Evolutionary conservation across 2,888 invertebrate genomes (phyloP).

Genomic region (Epistrophe eligans): DNA sequence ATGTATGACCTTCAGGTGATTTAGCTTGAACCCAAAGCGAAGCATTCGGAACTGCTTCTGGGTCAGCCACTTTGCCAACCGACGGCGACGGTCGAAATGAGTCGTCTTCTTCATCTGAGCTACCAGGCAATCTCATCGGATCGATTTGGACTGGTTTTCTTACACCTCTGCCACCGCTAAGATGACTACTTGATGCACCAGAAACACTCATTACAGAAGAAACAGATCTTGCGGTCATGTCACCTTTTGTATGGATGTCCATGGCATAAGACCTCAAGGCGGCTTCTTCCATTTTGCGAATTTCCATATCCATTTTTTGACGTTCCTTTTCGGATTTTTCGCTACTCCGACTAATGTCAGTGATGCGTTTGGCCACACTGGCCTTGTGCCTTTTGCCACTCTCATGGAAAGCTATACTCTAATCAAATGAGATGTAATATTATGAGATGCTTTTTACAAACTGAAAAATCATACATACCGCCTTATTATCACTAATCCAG

Average conservation of each 20-base stretch:
- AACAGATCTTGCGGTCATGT: constrained; percentile 82
- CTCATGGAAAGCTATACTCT: constrained; percentile 98
- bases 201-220: constrained; percentile 79
- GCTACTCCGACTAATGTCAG: constrained; percentile 93
- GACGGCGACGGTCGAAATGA: constrained; percentile 78
- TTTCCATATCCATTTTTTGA: constrained; percentile 90
- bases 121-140: constrained; percentile 81
- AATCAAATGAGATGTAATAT: constrained; percentile 51
- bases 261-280: constrained; percentile 94
- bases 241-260: constrained; percentile 87
- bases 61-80: constrained; percentile 79
- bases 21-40: constrained; percentile 91
- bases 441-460: not conserved
- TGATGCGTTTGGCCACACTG: constrained; percentile 94
- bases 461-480: constrained; percentile 85
- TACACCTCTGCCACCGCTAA: constrained; percentile 27
- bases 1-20: constrained; percentile 90
- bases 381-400: constrained; percentile 96
- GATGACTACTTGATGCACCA: constrained; percentile 26
- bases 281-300: constrained; percentile 95
- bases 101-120: constrained; percentile 81
- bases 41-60: constrained; percentile 80
- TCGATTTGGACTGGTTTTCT: constrained; percentile 79
- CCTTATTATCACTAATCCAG: constrained; percentile 99
- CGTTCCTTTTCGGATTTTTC: constrained; percentile 91